phyloP scores from a whole-genome alignment of 2,113 vertebrate genomes.

The Cyphomyrus discorhynchus region DNA sequence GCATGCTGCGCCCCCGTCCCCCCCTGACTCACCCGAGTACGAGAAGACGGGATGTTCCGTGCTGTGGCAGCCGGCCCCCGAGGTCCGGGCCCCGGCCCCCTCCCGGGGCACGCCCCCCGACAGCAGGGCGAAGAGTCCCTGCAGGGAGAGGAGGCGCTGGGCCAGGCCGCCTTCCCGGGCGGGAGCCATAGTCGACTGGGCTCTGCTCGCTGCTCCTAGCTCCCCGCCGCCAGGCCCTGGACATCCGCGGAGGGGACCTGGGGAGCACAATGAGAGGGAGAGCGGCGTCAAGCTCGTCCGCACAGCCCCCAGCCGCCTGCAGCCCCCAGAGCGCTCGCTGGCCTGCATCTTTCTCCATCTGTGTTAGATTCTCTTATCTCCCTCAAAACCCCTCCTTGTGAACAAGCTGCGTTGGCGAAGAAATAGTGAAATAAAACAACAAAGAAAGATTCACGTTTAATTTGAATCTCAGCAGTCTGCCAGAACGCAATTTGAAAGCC shows the following conservation, averaged over 20 bases:
- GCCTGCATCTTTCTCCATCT: background rate
- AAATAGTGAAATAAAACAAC: background rate
- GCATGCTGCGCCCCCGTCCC: background rate
- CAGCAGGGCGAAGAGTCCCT: constrained; percentile 44
- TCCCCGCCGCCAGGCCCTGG: constrained; percentile 28
- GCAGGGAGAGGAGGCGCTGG: constrained; percentile 46
- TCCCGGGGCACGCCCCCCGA: constrained; percentile 2
- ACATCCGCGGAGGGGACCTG: constrained; percentile 55
- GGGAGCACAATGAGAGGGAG: constrained; percentile 24
- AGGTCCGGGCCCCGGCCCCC: constrained; percentile 19
- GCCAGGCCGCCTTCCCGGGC: constrained; percentile 49
- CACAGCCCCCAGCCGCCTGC: background rate
- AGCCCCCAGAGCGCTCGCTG: background rate
- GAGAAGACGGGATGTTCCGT: constrained; percentile 58
- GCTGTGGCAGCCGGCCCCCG: constrained; percentile 49
- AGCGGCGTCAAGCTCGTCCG: background rate
- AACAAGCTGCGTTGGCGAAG: background rate
- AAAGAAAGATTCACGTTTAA: background rate
- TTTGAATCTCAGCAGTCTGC: background rate
- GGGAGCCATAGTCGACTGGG: constrained; percentile 40
- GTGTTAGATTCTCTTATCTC: background rate
- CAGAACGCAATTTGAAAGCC: background rate
- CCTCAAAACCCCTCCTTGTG: background rate
- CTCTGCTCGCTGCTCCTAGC: constrained; percentile 43
- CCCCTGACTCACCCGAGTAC: constrained; percentile 56